Evolutionary conservation across 2,113 vertebrate genomes (phyloP).

Genomic region (Illadopsis cleaveri): DNA sequence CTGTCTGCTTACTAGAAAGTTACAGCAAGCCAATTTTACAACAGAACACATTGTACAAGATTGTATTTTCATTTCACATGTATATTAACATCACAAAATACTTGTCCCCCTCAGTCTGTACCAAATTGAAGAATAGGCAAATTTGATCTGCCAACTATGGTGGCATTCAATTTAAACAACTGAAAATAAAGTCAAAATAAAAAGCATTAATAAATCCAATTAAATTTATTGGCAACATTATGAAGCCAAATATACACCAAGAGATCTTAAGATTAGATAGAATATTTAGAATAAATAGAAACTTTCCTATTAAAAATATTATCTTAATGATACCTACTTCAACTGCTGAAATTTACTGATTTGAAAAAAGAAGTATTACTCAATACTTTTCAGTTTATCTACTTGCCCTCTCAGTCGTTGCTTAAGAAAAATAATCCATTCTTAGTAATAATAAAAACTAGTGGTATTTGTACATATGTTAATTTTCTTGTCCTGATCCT

Average conservation of each 20-base stretch:
- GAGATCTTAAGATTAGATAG: neutral
- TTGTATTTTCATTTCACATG: neutral
- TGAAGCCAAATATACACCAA: neutral
- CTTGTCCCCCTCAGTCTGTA: neutral
- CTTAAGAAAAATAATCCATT: neutral
- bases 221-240: neutral
- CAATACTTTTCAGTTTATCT: neutral
- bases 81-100: neutral
- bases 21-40: neutral
- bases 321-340: neutral
- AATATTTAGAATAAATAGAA: neutral
- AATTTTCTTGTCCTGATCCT: neutral
- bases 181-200: neutral
- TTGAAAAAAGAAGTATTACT: neutral
- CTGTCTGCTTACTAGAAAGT: neutral
- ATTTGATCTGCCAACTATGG: neutral
- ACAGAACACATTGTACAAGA: neutral
- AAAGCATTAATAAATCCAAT: neutral
- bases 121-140: neutral
- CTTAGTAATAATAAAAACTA: neutral
- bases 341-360: neutral
- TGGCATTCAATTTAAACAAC: neutral
- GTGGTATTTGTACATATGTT: neutral
- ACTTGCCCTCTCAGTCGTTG: neutral
- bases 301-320: neutral